Conservation (phyloP, 2,113 vertebrate genomes). For the Osmerus eperlanus region DNA sequence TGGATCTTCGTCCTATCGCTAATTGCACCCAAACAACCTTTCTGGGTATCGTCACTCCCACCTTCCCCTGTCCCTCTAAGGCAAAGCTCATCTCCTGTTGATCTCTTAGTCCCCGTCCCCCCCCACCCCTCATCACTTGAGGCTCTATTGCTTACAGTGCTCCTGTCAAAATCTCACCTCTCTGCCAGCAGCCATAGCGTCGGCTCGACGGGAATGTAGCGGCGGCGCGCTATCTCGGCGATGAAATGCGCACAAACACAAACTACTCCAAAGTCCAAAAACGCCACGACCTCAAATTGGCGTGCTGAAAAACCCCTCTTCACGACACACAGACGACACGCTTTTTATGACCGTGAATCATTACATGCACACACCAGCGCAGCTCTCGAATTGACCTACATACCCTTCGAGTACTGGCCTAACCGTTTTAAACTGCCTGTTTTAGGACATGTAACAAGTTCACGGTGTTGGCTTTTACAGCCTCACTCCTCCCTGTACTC, state of each 20-base stretch:
- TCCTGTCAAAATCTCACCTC: constrained; percentile 71
- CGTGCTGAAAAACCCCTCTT: background rate
- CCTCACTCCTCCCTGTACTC: background rate
- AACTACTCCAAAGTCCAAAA: background rate
- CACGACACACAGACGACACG: background rate
- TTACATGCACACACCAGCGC: background rate
- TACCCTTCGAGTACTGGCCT: constrained; percentile 18
- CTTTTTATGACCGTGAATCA: no score
- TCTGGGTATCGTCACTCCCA: background rate
- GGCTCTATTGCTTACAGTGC: constrained; percentile 49
- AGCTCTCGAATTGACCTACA: constrained; percentile 1
- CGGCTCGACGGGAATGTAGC: constrained; percentile 67
- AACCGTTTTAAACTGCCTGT: constrained; percentile 2
- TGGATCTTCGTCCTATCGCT: background rate
- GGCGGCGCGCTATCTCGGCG: constrained; percentile 52
- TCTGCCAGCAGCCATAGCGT: constrained; percentile 60
- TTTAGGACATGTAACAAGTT: constrained; percentile 8
- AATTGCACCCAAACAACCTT: background rate
- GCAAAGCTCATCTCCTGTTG: no score
- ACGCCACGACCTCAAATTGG: background rate
- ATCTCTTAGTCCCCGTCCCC: background rate
- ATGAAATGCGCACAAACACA: constrained; percentile 13
- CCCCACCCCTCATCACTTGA: constrained; percentile 13
- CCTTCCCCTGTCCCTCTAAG: background rate
- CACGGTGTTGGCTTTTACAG: background rate